Evolutionary conservation across 2,113 vertebrate genomes (phyloP), one percentile per base, ranked within the genome.

Genomic region (Recurvirostra avosetta): DNA sequence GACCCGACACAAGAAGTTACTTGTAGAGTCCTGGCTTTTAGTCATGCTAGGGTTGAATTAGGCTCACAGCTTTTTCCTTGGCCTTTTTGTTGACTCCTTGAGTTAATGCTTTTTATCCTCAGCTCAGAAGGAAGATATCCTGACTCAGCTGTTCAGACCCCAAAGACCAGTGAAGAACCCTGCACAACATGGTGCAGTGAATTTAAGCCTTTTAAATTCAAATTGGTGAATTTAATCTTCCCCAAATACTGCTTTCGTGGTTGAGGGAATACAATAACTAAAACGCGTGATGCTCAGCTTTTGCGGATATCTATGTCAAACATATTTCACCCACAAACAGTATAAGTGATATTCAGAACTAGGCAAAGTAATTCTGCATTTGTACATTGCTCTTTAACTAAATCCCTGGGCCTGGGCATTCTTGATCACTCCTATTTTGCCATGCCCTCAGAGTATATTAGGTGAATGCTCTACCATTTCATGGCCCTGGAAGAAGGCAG

Each of bases 101-200:
- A 75, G n/a, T 79, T 53, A 77, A 86, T 63, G 38, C 25, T 55
- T 77, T 91, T 74, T 85, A 66, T 78, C 66, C 47, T 72, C 47
- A 27, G 38, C 61, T 88, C n/a, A 7, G 70, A 25, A 71, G 59
- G 61, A 74, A 77, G 29, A 81, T 58, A 13, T 32, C 80, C 73
- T 63, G 74, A 95, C 70, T 94, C 90, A 94, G 94, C 87, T 38
- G 15, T 49, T 72, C 61, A 9, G 71, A 40, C n/a, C n/a, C 53
- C 58, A 30, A 67, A 53, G 65, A 63, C 45, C 50, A 53, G 66
- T 11, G 61, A 43, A 59, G 77, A 41, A 22, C 59, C 38, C 38
- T 32, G 61, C n/a, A 12, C n/a, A 45, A 32, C 16, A 4, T 2
- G 14, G 32, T 49, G 43, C 25, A 12, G 59, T 25, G 84, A 71